Percentiles rank a stretch among this genome's conserved stretches.
phyloP scores from a whole-genome alignment of 1,140 invertebrate species.

The Doryteuthis pealeii region DNA sequence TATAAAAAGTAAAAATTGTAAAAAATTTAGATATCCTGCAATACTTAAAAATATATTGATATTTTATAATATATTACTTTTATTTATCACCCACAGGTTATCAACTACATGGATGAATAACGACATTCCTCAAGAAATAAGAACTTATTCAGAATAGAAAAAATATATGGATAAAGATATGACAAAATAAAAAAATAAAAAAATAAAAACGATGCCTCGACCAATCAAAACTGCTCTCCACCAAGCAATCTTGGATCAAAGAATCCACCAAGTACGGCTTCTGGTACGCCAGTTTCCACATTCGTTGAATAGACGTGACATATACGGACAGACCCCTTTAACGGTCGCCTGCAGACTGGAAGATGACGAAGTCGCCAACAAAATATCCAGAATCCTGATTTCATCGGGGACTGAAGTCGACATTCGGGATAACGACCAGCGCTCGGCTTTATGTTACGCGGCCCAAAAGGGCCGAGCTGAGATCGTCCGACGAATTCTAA shows the following conservation, averaged over 20 bases:
- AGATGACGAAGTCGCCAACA: constrained; percentile 43
- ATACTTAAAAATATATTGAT: too few relatives aligned
- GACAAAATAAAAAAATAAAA: too few relatives aligned
- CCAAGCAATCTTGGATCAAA: constrained; percentile 52
- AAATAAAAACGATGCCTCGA: constrained; percentile 23
- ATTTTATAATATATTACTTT: too few relatives aligned
- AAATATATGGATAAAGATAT: too few relatives aligned
- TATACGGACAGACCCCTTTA: constrained; percentile 52
- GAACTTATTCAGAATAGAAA: too few relatives aligned
- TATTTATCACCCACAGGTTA: too few relatives aligned
- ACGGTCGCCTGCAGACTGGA: constrained; percentile 55
- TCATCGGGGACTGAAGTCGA: constrained; percentile 42
- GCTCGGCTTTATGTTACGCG: constrained; percentile 51
- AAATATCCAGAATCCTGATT: constrained; percentile 51
- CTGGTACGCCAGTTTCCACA: constrained; percentile 50
- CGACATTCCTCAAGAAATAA: too few relatives aligned
- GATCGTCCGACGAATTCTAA: constrained; percentile 42
- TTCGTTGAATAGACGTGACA: constrained; percentile 45
- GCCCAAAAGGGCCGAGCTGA: constrained; percentile 45
- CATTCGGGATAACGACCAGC: constrained; percentile 41
- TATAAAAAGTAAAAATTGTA: too few relatives aligned
- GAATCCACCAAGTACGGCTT: constrained; percentile 53
- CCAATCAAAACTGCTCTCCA: constrained; percentile 56
- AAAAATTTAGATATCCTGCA: too few relatives aligned
- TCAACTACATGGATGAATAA: too few relatives aligned